Conservation (phyloP, 2,113 vertebrate genomes). For the Thalassarche chlororhynchos region DNA sequence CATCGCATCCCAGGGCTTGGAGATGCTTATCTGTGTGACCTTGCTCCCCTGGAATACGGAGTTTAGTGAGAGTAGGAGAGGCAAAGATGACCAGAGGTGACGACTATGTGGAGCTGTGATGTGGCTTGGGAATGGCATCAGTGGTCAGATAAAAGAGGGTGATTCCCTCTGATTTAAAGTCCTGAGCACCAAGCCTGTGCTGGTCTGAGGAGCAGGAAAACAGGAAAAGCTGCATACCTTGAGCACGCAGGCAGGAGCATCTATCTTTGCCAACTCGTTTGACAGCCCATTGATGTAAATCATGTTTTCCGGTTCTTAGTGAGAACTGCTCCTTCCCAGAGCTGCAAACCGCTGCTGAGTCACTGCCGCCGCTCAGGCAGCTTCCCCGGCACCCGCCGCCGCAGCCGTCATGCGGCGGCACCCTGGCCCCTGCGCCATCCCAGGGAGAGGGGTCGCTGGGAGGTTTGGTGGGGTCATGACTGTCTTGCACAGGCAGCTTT, state of each 20-base stretch:
- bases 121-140: background rate
- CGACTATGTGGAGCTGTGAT: background rate
- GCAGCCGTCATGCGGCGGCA: fast-evolving
- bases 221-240: conserved; percentile 20
- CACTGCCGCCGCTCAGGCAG: fast-evolving
- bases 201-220: background rate
- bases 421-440: fast-evolving
- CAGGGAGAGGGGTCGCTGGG: background rate
- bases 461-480: background rate
- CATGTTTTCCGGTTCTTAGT: background rate
- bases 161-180: background rate
- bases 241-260: background rate
- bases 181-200: background rate
- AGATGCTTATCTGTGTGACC: background rate
- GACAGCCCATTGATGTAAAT: background rate
- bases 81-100: background rate
- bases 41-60: background rate
- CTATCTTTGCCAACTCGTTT: background rate
- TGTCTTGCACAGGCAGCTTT: background rate
- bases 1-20: background rate
- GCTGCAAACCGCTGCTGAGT: background rate
- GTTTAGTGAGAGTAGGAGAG: background rate
- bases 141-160: background rate
- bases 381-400: background rate
- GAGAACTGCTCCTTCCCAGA: background rate